Evolutionary conservation across 2,888 invertebrate species (phyloP).

Genomic region (Helicoverpa assulta): DNA sequence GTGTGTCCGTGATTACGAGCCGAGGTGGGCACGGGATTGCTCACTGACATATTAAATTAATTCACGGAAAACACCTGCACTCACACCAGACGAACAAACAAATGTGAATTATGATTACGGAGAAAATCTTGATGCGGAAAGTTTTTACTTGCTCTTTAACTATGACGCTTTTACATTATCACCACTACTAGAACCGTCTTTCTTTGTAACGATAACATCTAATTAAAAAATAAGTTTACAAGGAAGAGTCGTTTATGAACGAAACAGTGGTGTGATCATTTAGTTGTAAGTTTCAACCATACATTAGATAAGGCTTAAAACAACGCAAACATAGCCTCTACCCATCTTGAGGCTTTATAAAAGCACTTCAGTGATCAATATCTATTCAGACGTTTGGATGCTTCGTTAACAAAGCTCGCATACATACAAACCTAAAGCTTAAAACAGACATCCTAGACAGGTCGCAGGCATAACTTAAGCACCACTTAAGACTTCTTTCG

Average conservation of each 20-base stretch:
- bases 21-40: conserved; percentile 39
- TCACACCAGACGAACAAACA: conserved; percentile 59
- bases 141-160: conserved; percentile 13
- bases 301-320: background rate
- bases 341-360: background rate
- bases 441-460: too few relatives aligned
- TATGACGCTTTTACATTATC: conserved; percentile 3
- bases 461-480: too few relatives aligned
- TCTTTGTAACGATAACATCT: conserved; percentile 3
- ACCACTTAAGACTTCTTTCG: too few relatives aligned
- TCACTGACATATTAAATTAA: conserved; percentile 69
- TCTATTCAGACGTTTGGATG: background rate
- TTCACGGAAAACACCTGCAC: conserved; percentile 67
- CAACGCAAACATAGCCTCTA: background rate
- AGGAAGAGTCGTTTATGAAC: background rate
- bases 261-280: background rate
- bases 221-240: background rate
- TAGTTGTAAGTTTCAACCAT: background rate
- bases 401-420: background rate
- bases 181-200: background rate
- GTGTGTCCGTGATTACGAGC: conserved; percentile 60
- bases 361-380: background rate
- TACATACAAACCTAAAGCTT: too few relatives aligned
- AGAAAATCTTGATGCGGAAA: conserved; percentile 29
- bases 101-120: conserved; percentile 47